Evolutionary conservation across 2,113 vertebrate species (phyloP).

Genomic region (Lophotis ruficrista): DNA sequence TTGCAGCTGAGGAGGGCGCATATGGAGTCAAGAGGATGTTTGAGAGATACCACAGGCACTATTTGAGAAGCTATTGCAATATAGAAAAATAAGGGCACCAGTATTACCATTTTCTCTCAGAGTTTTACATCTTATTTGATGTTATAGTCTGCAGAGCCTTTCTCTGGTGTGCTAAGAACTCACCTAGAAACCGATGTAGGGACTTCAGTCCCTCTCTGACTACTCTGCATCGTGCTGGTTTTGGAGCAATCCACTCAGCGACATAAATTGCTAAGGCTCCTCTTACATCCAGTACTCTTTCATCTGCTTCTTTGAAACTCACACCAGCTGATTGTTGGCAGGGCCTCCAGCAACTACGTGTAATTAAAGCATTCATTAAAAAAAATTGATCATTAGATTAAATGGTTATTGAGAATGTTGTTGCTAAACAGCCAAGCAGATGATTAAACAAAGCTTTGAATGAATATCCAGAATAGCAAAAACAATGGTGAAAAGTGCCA

Average conservation of each 20-base stretch:
- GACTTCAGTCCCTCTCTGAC: background rate
- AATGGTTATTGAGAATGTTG: background rate
- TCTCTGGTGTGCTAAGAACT: background rate
- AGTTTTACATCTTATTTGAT: background rate
- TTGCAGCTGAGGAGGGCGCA: background rate
- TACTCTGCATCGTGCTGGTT: background rate
- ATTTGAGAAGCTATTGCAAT: background rate
- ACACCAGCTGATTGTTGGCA: background rate
- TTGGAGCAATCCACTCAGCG: background rate
- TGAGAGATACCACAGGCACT: background rate
- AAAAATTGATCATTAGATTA: background rate
- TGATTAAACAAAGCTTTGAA: background rate
- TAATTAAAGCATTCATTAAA: conserved; percentile 2
- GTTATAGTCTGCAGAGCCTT: background rate
- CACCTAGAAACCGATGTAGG: background rate
- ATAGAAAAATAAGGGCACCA: background rate
- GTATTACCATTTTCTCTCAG: background rate
- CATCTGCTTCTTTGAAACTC: background rate
- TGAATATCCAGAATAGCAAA: background rate
- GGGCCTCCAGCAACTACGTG: background rate
- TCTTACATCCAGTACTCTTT: background rate
- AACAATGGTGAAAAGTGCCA: background rate
- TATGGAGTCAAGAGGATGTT: accelerated
- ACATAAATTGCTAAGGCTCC: background rate
- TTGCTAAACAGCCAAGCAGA: conserved; percentile 2